A percentile compares a stretch with the other conserved stretches of the same genome.
These are phyloP conservation scores for Leptinotarsa juncta DNA, from an alignment of 2,888 invertebrate species.

Conservation along the genomic window DNA sequence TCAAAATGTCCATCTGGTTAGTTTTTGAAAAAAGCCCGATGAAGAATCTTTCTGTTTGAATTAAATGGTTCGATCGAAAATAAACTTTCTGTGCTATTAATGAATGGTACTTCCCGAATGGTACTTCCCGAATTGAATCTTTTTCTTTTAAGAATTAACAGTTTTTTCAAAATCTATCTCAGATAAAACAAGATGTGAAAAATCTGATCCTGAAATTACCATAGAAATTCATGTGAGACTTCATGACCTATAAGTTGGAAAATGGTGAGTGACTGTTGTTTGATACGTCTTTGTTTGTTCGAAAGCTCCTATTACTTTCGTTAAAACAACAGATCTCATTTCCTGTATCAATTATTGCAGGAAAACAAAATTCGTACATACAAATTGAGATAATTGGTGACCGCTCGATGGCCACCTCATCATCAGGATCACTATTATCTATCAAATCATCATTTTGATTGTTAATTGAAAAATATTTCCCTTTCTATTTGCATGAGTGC, in stretches of 20 bases:
- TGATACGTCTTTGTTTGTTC: background rate
- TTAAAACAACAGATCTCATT: background rate
- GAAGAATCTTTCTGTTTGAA: too few relatives aligned
- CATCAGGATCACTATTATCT: background rate
- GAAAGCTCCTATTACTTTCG: background rate
- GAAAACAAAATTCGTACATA: background rate
- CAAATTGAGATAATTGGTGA: background rate
- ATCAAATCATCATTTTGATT: background rate
- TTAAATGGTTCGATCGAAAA: too few relatives aligned
- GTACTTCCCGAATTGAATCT: too few relatives aligned
- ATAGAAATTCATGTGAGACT: background rate
- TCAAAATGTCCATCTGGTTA: background rate
- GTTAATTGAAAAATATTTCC: background rate
- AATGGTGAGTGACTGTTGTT: background rate
- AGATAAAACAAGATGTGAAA: background rate
- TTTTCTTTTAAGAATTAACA: background rate
- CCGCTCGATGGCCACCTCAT: background rate
- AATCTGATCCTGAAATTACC: background rate
- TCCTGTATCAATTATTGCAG: background rate
- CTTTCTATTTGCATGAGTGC: background rate
- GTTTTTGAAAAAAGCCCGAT: too few relatives aligned
- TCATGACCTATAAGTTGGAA: background rate
- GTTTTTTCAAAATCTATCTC: background rate
- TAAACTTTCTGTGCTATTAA: too few relatives aligned
- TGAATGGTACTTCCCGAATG: too few relatives aligned